phyloP scores from a whole-genome alignment of 1,140 invertebrate genomes.

The Procambarus clarkii region DNA sequence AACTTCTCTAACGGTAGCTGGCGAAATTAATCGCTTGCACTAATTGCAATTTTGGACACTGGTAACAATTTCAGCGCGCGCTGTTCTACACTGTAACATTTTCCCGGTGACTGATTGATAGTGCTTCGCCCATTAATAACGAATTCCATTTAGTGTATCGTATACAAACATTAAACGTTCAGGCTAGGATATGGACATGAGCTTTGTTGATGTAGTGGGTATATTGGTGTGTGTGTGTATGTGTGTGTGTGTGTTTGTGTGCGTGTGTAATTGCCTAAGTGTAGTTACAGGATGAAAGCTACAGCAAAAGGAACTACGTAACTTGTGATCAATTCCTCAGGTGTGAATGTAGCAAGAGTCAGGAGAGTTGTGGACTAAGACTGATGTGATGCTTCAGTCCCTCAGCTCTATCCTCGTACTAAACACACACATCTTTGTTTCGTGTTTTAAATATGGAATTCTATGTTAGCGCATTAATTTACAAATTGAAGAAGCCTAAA shows the following conservation, averaged over 20 bases:
- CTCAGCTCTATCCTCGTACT: no score
- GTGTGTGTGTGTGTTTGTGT: background rate
- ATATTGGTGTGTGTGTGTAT: background rate
- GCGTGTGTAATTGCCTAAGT: no score
- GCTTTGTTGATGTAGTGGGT: background rate
- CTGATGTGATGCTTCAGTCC: no score
- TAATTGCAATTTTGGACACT: conserved; percentile 12
- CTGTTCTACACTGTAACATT: background rate
- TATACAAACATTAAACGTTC: background rate
- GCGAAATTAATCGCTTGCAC: background rate
- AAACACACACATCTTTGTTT: no score
- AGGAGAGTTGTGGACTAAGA: no score
- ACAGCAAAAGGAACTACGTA: no score
- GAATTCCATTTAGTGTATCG: conserved; percentile 2
- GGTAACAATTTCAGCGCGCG: background rate
- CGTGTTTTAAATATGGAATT: no score
- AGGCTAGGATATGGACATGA: background rate
- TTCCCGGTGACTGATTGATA: background rate
- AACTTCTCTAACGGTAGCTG: background rate
- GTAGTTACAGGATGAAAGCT: no score
- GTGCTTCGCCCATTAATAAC: background rate
- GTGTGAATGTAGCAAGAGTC: no score
- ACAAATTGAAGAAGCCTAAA: no score
- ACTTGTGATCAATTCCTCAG: no score
- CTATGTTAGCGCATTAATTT: no score